Evolutionary conservation across 2,888 invertebrate species (phyloP), one percentile per base, ranked within the genome.

Genomic region (Caenorhabditis sinica): DNA sequence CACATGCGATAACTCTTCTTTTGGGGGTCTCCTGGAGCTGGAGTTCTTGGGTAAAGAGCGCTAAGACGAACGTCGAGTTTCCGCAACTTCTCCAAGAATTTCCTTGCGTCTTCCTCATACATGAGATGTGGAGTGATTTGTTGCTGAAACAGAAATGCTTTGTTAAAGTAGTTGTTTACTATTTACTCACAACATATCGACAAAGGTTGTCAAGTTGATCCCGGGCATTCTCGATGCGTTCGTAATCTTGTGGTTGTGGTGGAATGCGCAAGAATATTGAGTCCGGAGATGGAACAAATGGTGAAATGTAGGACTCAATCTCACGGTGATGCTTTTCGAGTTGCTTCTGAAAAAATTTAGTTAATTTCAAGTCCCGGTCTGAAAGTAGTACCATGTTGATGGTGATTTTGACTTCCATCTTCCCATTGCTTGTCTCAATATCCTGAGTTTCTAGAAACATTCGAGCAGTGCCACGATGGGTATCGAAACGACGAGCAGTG

Each of bases 351-450:
- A 76, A 69, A 25, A 9, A 0, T 13, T 5, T 6, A 25, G 9
- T 23, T 17, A 40, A n/a, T n/a, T n/a, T n/a, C n/a, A n/a, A n/a
- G n/a, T n/a, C n/a, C n/a, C n/a, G 2, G 8, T 58, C 3, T n/a
- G 40, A 0, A 58, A 11, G 0, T n/a, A 17, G 17, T 58, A 77
- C 77, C 77, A 77, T 76, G 40, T 76, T 76, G 30, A 76, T 69
- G 1, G 77, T 77, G n/a, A 77, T 77, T 30, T 77, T 77, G 25
- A 77, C 77, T 53, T 77, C 77, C 61, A 77, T 60, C 20, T 66
- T 56, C 56, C 51, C 17, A 17, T 51, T 23, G 56, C n/a, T 2
- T 9, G 6, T 0, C 49, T 49, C 49, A 1, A 49, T 53, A n/a
- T 60, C 51, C 1, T 45, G 45, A 1, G 65, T 20, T 15, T 61